A percentile compares a stretch with the other conserved stretches of the same genome.
phyloP scores from a whole-genome alignment of 2,888 invertebrate genomes.

The Colostygia pectinataria region DNA sequence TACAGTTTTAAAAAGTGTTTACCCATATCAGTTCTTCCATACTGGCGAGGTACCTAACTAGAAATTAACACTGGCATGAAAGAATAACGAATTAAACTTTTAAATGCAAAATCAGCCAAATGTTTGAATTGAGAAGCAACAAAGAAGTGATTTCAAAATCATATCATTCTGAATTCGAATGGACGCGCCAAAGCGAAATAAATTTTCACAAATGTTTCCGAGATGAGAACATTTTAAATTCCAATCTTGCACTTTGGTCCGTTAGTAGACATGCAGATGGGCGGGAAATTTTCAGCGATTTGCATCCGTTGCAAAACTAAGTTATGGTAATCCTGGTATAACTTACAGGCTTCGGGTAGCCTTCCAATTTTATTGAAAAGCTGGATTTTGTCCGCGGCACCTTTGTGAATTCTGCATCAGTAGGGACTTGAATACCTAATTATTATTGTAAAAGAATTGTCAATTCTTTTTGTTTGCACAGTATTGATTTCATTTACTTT shows the following conservation, averaged over 20 bases:
- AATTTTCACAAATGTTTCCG: conserved; percentile 53
- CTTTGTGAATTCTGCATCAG: neutral
- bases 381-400: neutral
- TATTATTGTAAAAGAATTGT: too few species aligned
- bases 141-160: conserved; percentile 18
- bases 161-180: conserved; percentile 29
- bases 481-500: too few species aligned
- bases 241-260: conserved; percentile 66
- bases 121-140: neutral
- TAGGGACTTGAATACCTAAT: neutral
- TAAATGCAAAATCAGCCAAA: neutral
- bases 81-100: neutral
- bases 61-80: too few species aligned
- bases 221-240: conserved; percentile 67
- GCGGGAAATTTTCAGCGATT: conserved; percentile 64
- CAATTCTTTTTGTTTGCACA: too few species aligned
- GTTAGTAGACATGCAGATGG: conserved; percentile 66
- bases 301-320: conserved; percentile 69
- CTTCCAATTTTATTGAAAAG: conserved; percentile 62
- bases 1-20: too few species aligned
- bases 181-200: conserved; percentile 40
- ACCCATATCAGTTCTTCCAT: too few species aligned
- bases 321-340: conserved; percentile 40
- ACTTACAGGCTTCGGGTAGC: conserved; percentile 60
- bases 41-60: too few species aligned